Conservation (phyloP, 2,888 invertebrate genomes). For the Thelaira solivaga region DNA sequence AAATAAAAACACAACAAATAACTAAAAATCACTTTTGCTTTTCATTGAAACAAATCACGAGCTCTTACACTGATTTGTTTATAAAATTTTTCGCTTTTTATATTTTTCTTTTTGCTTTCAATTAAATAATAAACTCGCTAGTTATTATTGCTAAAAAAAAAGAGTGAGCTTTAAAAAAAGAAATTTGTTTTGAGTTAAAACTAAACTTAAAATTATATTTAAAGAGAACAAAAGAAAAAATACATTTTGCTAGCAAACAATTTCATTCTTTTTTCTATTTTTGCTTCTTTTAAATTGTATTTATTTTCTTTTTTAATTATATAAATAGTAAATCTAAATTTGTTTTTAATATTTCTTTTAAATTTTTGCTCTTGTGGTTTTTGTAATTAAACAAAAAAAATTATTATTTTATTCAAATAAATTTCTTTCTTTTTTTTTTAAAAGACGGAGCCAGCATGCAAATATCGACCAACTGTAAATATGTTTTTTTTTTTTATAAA, state of each 20-base stretch:
- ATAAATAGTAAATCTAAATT: constrained; percentile 32
- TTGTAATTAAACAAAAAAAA: constrained; percentile 60
- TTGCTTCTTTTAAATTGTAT: constrained; percentile 10
- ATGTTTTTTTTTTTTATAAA: too few relatives aligned
- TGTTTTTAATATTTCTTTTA: constrained; percentile 20
- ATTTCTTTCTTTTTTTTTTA: constrained; percentile 67
- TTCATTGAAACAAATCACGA: neutral
- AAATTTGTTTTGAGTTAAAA: neutral
- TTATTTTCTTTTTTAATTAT: neutral
- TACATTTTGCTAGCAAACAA: constrained; percentile 52
- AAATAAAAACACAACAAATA: neutral
- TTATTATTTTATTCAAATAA: constrained; percentile 54
- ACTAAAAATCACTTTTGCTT: constrained; percentile 53
- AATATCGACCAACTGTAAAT: constrained; percentile 78
- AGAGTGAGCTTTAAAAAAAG: constrained; percentile 21
- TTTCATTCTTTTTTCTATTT: constrained; percentile 39
- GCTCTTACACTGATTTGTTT: too few relatives aligned
- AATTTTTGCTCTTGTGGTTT: constrained; percentile 45
- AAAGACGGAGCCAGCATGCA: constrained; percentile 79
- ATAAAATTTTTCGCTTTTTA: too few relatives aligned
- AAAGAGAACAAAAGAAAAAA: constrained; percentile 19
- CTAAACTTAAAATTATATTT: constrained; percentile 45
- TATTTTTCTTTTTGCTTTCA: too few relatives aligned
- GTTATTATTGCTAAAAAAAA: too few relatives aligned
- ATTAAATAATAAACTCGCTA: too few relatives aligned